Evolutionary conservation across 2,888 invertebrate species (phyloP).

Genomic region (Argynnis bischoffii): DNA sequence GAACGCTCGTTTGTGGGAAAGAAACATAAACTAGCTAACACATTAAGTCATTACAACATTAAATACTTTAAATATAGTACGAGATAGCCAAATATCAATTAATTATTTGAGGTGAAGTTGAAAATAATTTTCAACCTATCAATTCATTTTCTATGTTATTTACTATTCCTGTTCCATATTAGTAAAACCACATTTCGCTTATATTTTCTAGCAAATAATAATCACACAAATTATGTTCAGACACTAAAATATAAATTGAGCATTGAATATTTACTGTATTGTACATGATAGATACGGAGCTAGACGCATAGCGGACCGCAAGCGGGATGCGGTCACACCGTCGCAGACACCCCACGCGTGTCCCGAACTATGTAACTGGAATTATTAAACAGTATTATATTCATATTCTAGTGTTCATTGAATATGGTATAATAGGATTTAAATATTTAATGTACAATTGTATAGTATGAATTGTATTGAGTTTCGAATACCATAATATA

Average conservation of each 20-base stretch:
- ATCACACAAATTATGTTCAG: background rate
- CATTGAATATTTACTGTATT: constrained; percentile 1
- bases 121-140: too few species aligned
- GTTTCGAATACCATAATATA: constrained; percentile 7
- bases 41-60: too few species aligned
- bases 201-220: too few species aligned
- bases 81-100: too few species aligned
- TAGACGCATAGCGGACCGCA: constrained; percentile 22
- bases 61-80: too few species aligned
- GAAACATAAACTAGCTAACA: too few species aligned
- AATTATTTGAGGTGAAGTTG: too few species aligned
- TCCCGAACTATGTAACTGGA: constrained; percentile 8
- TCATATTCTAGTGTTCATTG: constrained; percentile 16
- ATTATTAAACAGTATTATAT: constrained; percentile 19
- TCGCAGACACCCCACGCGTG: constrained; percentile 25
- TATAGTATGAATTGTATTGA: background rate
- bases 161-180: background rate
- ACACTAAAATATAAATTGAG: constrained; percentile 1
- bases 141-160: background rate
- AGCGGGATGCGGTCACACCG: constrained; percentile 23
- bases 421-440: constrained; percentile 15
- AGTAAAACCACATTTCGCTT: background rate
- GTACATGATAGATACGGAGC: constrained; percentile 14
- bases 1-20: too few species aligned
- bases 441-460: constrained; percentile 7